Evolutionary conservation across 2,113 vertebrate species (phyloP).

Genomic region (Phrynosoma platyrhinos): DNA sequence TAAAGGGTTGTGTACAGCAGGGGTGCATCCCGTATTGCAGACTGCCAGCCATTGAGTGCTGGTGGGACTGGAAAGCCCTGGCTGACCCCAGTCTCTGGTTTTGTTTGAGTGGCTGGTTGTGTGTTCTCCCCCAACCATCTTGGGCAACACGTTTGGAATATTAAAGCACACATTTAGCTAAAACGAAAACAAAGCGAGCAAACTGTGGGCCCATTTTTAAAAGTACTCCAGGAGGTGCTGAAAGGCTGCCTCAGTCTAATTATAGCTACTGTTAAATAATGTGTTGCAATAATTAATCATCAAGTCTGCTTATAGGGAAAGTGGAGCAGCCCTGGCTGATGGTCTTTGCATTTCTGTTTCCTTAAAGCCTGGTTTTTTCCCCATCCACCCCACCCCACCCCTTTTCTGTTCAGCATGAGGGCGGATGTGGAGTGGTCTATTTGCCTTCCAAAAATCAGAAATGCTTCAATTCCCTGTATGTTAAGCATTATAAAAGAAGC

Average conservation of each 20-base stretch:
- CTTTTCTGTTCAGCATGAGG: background rate
- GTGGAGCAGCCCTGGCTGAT: background rate
- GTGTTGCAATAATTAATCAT: slow-evolving; percentile 38
- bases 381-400: too few relatives aligned
- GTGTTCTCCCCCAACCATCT: background rate
- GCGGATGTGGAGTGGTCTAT: background rate
- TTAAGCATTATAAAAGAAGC: too few relatives aligned
- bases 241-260: slow-evolving; percentile 34
- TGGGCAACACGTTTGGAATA: slow-evolving; percentile 14
- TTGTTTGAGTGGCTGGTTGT: background rate
- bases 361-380: background rate
- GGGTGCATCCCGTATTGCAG: too few relatives aligned
- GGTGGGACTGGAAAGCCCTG: too few relatives aligned
- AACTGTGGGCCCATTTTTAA: slow-evolving; percentile 27
- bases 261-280: slow-evolving; percentile 43
- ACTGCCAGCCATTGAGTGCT: background rate
- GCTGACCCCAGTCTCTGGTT: too few relatives aligned
- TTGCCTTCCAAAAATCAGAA: background rate
- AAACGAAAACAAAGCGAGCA: slow-evolving; percentile 26
- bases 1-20: background rate
- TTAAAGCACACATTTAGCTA: slow-evolving; percentile 9
- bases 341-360: background rate
- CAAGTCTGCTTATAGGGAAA: background rate
- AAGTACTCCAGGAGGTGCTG: slow-evolving; percentile 33
- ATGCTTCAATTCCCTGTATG: background rate